Percentiles rank a stretch among this genome's conserved stretches.
Conservation (phyloP, 2,888 invertebrate genomes). For the Megaustenia siamemsis region DNA sequence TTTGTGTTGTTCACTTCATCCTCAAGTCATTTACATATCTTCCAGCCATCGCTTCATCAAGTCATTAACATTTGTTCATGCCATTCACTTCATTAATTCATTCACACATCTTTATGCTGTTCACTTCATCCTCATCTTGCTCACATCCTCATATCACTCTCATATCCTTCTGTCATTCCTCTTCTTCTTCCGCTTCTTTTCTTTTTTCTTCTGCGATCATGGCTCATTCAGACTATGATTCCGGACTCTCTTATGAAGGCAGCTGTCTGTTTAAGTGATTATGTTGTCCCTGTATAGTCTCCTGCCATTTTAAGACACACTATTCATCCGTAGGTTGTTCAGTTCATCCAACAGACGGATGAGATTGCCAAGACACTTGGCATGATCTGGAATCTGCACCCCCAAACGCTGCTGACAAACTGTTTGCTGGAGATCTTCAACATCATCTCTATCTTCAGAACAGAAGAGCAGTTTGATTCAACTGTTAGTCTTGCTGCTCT, state of each 20-base stretch:
- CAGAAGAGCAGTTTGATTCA: conserved; percentile 63
- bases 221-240: too few species aligned
- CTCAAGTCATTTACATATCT: too few species aligned
- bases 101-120: too few species aligned
- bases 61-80: too few species aligned
- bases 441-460: conserved; percentile 66
- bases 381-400: conserved; percentile 10
- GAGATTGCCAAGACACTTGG: conserved; percentile 40
- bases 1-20: too few species aligned
- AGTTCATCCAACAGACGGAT: conserved; percentile 23
- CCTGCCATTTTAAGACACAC: too few species aligned
- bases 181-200: background rate
- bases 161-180: background rate
- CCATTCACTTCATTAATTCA: too few species aligned
- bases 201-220: too few species aligned
- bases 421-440: conserved; percentile 71
- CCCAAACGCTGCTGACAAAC: conserved; percentile 59
- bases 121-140: background rate
- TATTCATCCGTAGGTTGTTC: background rate
- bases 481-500: conserved; percentile 72
- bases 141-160: background rate
- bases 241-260: too few species aligned
- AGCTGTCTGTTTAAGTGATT: too few species aligned
- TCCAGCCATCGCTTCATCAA: too few species aligned
- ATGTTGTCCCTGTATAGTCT: too few species aligned